Conservation (phyloP, 1,140 invertebrate species). For the Hyposmocoma kahamanoa region DNA sequence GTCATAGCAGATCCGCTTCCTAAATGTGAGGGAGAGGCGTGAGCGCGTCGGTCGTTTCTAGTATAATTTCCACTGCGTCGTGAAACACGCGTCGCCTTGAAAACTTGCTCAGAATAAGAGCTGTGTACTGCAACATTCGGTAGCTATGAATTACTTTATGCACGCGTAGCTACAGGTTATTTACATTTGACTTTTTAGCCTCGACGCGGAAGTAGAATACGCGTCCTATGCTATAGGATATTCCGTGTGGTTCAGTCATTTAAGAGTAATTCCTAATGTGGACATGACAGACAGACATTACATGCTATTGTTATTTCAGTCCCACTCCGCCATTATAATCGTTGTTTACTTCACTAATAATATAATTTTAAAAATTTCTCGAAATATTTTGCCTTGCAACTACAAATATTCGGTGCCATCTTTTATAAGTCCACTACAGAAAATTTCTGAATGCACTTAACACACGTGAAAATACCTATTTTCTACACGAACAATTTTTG, state of each 20-base stretch:
- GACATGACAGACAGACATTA: background rate
- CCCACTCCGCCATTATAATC: background rate
- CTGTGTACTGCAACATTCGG: conserved; percentile 27
- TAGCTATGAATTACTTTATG: conserved; percentile 28
- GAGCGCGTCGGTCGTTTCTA: conserved; percentile 14
- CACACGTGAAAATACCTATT: too few species aligned
- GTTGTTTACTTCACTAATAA: background rate
- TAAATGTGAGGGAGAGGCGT: too few species aligned
- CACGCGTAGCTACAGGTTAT: conserved; percentile 56
- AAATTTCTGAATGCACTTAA: too few species aligned
- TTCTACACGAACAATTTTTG: too few species aligned
- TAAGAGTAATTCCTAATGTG: background rate
- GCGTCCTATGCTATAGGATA: conserved; percentile 47
- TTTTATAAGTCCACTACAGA: too few species aligned
- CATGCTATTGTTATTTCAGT: background rate
- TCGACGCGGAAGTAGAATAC: conserved; percentile 52
- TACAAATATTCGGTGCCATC: too few species aligned
- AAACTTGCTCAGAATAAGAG: conserved; percentile 14
- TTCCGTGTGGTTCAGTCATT: conserved; percentile 14
- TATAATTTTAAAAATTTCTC: background rate
- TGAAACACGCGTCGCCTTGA: conserved; percentile 13
- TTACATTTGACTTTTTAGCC: conserved; percentile 68
- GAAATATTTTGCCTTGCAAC: too few species aligned
- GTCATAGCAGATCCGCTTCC: conserved; percentile 50
- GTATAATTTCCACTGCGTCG: conserved; percentile 29